A percentile compares a stretch with the other conserved stretches of the same genome.
Conservation (phyloP, 92 coral and sea anemone genomes). For the Montipora capitata region DNA sequence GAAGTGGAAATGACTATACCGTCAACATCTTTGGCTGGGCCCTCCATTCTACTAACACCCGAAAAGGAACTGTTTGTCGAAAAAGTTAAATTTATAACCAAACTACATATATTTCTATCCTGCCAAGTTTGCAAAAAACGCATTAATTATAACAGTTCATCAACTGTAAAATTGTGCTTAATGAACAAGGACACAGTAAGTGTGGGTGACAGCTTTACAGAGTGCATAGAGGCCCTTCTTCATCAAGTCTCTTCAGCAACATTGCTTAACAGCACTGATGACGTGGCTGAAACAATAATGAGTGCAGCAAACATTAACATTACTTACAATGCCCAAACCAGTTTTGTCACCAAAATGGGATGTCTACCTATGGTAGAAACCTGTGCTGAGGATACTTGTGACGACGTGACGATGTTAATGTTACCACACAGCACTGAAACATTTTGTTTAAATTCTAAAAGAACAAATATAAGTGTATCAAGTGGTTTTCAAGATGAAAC, state of each 20-base stretch:
- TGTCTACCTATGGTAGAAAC: not conserved
- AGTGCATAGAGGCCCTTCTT: not conserved
- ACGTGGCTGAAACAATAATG: not conserved
- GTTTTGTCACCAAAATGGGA: not conserved
- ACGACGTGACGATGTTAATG: not conserved
- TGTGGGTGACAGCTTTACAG: slow-evolving; percentile 11
- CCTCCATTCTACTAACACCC: not conserved
- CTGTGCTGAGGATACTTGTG: not conserved
- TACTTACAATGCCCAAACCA: not conserved
- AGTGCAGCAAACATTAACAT: not conserved
- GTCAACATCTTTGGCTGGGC: not conserved
- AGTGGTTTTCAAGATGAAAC: not conserved
- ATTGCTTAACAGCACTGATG: not conserved
- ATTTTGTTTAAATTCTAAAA: not conserved
- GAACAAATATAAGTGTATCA: not conserved
- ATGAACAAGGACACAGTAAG: not conserved
- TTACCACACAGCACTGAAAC: not conserved
- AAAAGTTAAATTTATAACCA: not conserved
- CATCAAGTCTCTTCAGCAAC: not conserved
- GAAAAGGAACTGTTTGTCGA: not conserved
- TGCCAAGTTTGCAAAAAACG: slow-evolving; percentile 5
- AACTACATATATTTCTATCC: not conserved
- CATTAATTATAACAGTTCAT: too few species aligned
- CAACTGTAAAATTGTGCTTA: slow-evolving; percentile 3
- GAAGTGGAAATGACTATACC: not conserved